Conservation (phyloP, 2,888 invertebrate genomes). For the Brachyopa scutellaris region DNA sequence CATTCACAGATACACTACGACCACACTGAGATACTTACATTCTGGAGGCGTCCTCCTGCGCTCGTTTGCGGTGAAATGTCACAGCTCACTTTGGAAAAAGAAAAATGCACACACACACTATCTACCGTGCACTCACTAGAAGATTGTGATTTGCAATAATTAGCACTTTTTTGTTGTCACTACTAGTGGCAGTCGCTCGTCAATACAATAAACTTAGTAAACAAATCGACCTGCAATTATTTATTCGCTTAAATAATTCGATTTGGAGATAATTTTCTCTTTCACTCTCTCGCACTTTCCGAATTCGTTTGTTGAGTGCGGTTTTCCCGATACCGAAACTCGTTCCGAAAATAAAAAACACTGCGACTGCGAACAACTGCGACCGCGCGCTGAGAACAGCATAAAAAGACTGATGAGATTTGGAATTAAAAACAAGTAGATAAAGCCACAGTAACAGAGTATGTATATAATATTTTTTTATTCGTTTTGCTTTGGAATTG, state of each 20-base stretch:
- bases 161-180: conserved; percentile 29
- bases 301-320: conserved; percentile 19
- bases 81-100: conserved; percentile 25
- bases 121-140: too few species aligned
- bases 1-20: conserved; percentile 17
- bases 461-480: not conserved
- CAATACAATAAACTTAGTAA: conserved; percentile 21
- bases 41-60: conserved; percentile 10
- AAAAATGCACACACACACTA: conserved; percentile 23
- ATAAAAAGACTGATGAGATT: conserved; percentile 49
- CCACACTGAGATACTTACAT: conserved; percentile 19
- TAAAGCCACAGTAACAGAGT: conserved; percentile 33
- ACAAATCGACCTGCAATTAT: conserved; percentile 59
- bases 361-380: conserved; percentile 20
- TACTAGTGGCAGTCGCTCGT: not conserved
- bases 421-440: conserved; percentile 44
- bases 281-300: conserved; percentile 33
- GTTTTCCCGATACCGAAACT: conserved; percentile 56
- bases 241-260: conserved; percentile 25
- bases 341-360: conserved; percentile 57
- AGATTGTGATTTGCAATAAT: not conserved
- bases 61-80: conserved; percentile 41
- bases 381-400: conserved; percentile 66
- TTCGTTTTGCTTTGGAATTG: not conserved
- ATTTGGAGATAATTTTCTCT: conserved; percentile 32